These are phyloP conservation scores for Ptyas mucosa DNA, from an alignment of 2,113 vertebrate species.

Conservation along the genomic window DNA sequence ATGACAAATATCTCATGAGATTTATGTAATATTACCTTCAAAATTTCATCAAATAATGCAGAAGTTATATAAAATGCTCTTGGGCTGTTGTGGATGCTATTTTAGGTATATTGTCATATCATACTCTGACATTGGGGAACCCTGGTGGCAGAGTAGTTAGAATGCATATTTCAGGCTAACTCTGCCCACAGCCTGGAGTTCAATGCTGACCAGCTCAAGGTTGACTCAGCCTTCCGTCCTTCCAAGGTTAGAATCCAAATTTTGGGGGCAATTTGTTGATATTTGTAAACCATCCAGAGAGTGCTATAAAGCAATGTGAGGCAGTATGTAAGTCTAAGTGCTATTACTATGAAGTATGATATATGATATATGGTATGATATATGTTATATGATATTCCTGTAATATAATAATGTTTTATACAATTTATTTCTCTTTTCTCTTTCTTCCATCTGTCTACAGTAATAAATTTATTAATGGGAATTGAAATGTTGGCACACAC, in stretches of 20 bases:
- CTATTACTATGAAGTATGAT: too few species aligned
- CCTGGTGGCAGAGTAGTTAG: not conserved
- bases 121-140: not conserved
- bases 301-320: too few species aligned
- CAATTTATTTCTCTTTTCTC: not conserved
- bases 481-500: not conserved
- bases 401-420: not conserved
- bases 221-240: not conserved
- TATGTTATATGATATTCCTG: not conserved
- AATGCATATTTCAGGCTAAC: not conserved
- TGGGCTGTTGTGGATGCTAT: not conserved
- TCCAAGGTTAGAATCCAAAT: not conserved
- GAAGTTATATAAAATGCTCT: not conserved
- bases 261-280: too few species aligned
- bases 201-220: not conserved
- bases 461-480: not conserved
- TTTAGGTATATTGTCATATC: not conserved
- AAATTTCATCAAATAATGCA: not conserved
- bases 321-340: too few species aligned
- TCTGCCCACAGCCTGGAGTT: not conserved
- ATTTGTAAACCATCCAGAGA: too few species aligned
- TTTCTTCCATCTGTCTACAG: not conserved
- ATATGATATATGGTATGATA: not conserved
- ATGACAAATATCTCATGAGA: not conserved
- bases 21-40: not conserved